Evolutionary conservation across 2,797 vertebrate genomes (phyloP).

Genomic region (Hylomyscus alleni): DNA sequence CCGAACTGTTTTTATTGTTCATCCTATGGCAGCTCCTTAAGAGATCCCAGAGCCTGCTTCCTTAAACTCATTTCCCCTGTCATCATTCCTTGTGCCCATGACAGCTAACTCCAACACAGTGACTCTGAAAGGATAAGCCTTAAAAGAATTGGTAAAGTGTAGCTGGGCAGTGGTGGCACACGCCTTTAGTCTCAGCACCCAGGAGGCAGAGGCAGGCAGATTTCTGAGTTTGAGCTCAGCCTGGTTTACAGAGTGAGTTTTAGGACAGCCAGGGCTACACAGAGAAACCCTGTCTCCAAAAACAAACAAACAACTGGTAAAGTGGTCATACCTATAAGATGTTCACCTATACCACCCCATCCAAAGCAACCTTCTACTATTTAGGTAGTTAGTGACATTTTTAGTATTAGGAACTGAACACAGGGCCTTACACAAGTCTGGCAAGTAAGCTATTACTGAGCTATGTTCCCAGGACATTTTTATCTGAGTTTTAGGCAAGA

Average conservation of each 20-base stretch:
- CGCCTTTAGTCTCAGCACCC: background rate
- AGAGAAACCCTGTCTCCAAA: background rate
- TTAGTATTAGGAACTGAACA: background rate
- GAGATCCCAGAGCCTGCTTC: background rate
- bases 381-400: background rate
- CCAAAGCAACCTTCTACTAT: conserved; percentile 10
- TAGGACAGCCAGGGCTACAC: background rate
- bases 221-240: background rate
- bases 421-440: background rate
- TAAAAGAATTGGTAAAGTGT: background rate
- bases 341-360: background rate
- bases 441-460: background rate
- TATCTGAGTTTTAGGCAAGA: background rate
- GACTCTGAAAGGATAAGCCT: background rate
- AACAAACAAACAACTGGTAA: background rate
- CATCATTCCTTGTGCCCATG: background rate
- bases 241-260: background rate
- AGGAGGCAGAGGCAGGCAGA: background rate
- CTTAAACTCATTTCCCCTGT: background rate
- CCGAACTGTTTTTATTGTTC: background rate
- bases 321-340: background rate
- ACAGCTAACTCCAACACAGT: background rate
- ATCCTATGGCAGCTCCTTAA: background rate
- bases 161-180: background rate
- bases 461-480: background rate